Evolutionary conservation across 2,113 vertebrate genomes (phyloP).

Genomic region (Pithys albifrons): DNA sequence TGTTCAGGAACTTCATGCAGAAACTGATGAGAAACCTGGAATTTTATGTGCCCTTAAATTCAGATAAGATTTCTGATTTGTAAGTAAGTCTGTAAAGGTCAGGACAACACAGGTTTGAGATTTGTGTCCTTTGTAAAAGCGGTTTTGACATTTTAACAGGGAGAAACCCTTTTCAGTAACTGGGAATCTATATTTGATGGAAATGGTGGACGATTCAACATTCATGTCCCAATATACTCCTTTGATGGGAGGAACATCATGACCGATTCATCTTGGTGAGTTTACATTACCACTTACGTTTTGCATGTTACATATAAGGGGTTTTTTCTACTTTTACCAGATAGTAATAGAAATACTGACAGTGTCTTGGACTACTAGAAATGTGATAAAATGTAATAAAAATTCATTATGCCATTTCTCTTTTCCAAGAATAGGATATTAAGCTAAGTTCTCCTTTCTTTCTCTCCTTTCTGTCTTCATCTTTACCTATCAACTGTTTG

Average conservation of each 20-base stretch:
- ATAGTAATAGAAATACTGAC: not conserved
- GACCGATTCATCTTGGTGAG: constrained; percentile 91
- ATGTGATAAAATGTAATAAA: no score
- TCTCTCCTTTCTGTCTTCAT: not conserved
- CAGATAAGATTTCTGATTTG: not conserved
- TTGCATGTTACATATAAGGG: not conserved
- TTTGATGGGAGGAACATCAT: constrained; percentile 93
- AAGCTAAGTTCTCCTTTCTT: not conserved
- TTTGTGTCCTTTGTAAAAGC: not conserved
- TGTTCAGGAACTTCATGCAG: not conserved
- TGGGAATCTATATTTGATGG: constrained; percentile 90
- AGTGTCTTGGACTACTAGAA: not conserved
- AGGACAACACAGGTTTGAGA: not conserved
- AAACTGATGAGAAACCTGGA: not conserved
- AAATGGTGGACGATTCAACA: constrained; percentile 77
- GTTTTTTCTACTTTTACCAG: not conserved
- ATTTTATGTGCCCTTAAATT: not conserved
- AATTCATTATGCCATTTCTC: not conserved
- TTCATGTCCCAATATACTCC: constrained; percentile 89
- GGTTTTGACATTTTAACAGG: constrained; percentile 74
- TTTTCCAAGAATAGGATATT: not conserved
- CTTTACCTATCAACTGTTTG: not conserved
- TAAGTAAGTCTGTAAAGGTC: not conserved
- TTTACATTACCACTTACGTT: not conserved
- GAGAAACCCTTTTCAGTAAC: constrained; percentile 88